phyloP scores from a whole-genome alignment of 2,113 vertebrate species.

The Rousettus leschenaultii region DNA sequence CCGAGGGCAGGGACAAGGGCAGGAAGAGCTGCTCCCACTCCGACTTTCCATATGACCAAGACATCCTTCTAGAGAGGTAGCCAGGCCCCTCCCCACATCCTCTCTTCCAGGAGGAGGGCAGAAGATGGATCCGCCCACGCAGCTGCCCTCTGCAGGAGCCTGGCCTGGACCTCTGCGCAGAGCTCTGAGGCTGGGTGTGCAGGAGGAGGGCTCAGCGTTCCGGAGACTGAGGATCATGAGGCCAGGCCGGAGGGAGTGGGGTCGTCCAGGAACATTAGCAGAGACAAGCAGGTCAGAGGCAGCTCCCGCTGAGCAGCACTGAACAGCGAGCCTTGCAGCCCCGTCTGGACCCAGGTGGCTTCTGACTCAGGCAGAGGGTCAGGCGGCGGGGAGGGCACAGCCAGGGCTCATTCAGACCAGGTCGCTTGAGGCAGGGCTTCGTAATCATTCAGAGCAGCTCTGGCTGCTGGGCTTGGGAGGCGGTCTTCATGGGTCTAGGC shows the following conservation, averaged over 20 bases:
- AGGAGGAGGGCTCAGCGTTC: background rate
- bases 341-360: background rate
- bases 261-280: background rate
- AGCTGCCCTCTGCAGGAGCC: background rate
- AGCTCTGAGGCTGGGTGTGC: background rate
- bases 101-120: background rate
- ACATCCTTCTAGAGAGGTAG: background rate
- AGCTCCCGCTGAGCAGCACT: background rate
- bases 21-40: background rate
- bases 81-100: background rate
- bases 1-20: background rate
- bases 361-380: background rate
- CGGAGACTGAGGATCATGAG: background rate
- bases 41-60: background rate
- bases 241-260: background rate
- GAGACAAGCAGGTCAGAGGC: background rate
- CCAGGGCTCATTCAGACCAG: background rate
- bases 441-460: conserved; percentile 35
- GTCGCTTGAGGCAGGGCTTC: background rate
- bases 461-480: background rate
- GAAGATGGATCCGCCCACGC: background rate
- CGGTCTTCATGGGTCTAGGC: background rate
- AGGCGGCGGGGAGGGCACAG: background rate
- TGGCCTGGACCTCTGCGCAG: background rate
- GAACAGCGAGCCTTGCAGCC: background rate